Evolutionary conservation across 2,113 vertebrate species (phyloP), one percentile per base, ranked within the genome.

Genomic region (Hyperoodon ampullatus): DNA sequence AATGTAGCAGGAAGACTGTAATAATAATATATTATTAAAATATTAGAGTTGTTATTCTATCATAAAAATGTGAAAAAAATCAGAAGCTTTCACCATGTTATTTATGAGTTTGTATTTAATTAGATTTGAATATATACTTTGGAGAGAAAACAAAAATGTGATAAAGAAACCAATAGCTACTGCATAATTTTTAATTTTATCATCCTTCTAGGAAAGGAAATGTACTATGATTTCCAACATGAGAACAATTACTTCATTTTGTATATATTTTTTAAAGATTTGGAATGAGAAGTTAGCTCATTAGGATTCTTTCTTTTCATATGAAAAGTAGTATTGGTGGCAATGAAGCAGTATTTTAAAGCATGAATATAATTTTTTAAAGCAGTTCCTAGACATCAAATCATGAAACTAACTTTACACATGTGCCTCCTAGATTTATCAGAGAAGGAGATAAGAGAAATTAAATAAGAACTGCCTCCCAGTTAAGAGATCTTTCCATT

Each of bases 1-100:
- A 96, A 94, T 96, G 63, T 87, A 96, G 39, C 12, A 77, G 44
- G 15, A 93, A 92, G 78, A 86, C 18, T 78, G 75, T 87, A 90
- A 95, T 72, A 66, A 96, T 93, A 85, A 94, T 89, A 92, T 95
- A 83, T 93, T 89, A 90, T 96, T 95, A 91, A 90, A 71, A 94
- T 88, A 94, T 91, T 86, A 93, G 55, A 58, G 15, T 88, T 96
- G 28, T 61, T 28, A 86, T 88, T 93, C 50, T 95, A 97, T 94
- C 61, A 96, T 55, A n/a, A 85, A 93, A 35, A 93, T 58, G 44
- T 82, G 71, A 89, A 95, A 94, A 81, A 85, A 90, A 92, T 93
- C 85, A 94, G 65, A 77, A 89, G 42, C n/a, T 30, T 93, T 71
- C 44, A 68, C 21, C 74, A 42, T 72, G 21, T 83, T 89, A 84